phyloP scores from a whole-genome alignment of 1,140 invertebrate genomes.

The Anastatus disparis region DNA sequence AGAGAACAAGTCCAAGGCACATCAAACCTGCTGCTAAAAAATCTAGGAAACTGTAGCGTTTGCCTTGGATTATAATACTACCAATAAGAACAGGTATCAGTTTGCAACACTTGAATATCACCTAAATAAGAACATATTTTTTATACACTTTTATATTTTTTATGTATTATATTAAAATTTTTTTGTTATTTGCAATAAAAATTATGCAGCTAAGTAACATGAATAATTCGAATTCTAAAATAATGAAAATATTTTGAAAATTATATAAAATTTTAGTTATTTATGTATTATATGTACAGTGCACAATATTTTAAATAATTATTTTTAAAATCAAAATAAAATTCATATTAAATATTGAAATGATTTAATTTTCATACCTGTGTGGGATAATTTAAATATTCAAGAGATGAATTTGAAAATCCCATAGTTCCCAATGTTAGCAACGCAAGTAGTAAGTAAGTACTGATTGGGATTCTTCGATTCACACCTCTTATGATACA shows the following conservation, averaged over 20 bases:
- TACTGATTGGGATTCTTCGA: slow-evolving; percentile 81
- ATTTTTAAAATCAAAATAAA: slow-evolving; percentile 4
- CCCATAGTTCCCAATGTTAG: slow-evolving; percentile 95
- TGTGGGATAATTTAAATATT: slow-evolving; percentile 95
- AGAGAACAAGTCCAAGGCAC: slow-evolving; percentile 91
- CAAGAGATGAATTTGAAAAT: slow-evolving; percentile 93
- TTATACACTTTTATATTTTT: neutral
- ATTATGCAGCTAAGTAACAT: too few relatives aligned
- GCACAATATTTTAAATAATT: too few relatives aligned
- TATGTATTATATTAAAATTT: too few relatives aligned
- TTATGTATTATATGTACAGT: neutral
- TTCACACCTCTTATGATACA: slow-evolving; percentile 73
- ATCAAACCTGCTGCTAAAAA: slow-evolving; percentile 86
- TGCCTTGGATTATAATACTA: slow-evolving; percentile 91
- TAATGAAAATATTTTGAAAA: too few relatives aligned
- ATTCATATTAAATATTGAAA: slow-evolving; percentile 12
- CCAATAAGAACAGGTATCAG: slow-evolving; percentile 94
- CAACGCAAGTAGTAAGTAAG: slow-evolving; percentile 84
- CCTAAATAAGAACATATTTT: slow-evolving; percentile 62
- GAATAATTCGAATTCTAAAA: too few relatives aligned
- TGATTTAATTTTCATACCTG: slow-evolving; percentile 57
- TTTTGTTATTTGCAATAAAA: too few relatives aligned
- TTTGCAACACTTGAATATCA: slow-evolving; percentile 98
- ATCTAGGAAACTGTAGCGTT: slow-evolving; percentile 85
- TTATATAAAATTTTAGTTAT: too few relatives aligned